Evolutionary conservation across 2,888 invertebrate species (phyloP), one percentile per base, ranked within the genome.

Genomic region (Phortica okadai): DNA sequence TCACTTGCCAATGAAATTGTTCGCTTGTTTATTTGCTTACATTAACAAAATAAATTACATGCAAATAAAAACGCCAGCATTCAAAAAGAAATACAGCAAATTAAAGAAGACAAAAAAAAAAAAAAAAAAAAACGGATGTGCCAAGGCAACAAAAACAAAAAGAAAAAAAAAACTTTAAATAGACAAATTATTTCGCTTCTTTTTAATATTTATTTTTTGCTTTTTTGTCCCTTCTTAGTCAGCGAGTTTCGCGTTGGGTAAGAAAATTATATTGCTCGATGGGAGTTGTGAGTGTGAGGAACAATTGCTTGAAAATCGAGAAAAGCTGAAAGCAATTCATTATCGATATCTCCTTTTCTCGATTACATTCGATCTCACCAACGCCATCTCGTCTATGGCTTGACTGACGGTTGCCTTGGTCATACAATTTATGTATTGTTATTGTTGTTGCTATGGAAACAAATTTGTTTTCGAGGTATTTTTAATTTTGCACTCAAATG

Each of bases 1-100:
- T 7, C 41, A 58, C 54, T 42, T 50, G 58, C 41, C 16, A 41
- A 16, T 16, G 45, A 70, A 70, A 50, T 70, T 42, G 66, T 41
- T 10, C 14, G 78, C 78, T 88, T 85, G 85, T 88, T 88, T 85
- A 85, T 85, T 85, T 80, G 80, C 84, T 78, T 80, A 87, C 85
- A 85, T 85, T 85, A 85, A 87, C 84, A 84, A 85, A 87, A 85
- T 85, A 85, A 85, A 85, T 88, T 84, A 82, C 88, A 87, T 87
- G 88, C 85, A 88, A 85, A 85, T 84, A 84, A 82, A 81, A 81
- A 80, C 69, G 76, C 69, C 25, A 80, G 76, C 76, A 77, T 64
- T 45, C 16, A 69, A 70, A 58, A 73, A 66, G 21, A 44, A 50
- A 76, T 62, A 62, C 44, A 50, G 45, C n/a, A n/a, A n/a, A 33